Base-by-base conservation (phyloP, 2,113 vertebrate genomes). In the Megaleporinus macrocephalus region DNA sequence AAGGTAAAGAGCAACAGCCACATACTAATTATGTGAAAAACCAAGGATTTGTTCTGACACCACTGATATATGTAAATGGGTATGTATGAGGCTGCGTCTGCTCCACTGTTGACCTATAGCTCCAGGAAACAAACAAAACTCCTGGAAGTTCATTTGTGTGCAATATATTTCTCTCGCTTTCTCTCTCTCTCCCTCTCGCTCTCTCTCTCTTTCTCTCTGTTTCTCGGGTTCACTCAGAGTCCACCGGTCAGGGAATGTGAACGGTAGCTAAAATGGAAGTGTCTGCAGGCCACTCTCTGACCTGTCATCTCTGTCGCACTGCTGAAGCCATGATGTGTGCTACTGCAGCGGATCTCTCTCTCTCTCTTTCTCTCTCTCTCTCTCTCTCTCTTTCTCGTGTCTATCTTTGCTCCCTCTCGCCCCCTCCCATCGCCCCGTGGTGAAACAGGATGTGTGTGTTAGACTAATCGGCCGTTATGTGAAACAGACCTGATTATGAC, bases 401-500 rank as follows among this genome's bases (percentile, higher is more conserved):
- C 49, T 51, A 51, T 51, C 49, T 82, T 84, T 80, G 84, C 85
- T 87, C 80, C 16, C 20, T 68, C 65, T 20, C 22, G 16, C 33
- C 16, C 65, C 18, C 20, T 0, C 53, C 20, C 0, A 18, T 51
- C 53, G 5, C 6, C 5, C 53, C 0, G 18, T 22, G 53, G 53
- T 51, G 20, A 22, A 68, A 33, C 33, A 36, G 65, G 65, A 68
- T 94, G 92, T 95, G 94, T 93, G 94, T 93, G 87, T 97, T 95
- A 95, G 95, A 94, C 95, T 97, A 96, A 96, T 95, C 93, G 93
- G 89, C 92, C 93, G 94, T 96, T 95, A 94, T 93, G 94, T 96
- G 96, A 97, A 97, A 97, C 94, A 57, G 96, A 99, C 94, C 96
- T 97, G 96, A 98, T 98, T 95, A 96, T 90, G 89, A 90, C 95